Percentiles rank a stretch among this genome's conserved stretches.
Conservation (phyloP, 2,888 invertebrate genomes). For the Phengaris alcon region DNA sequence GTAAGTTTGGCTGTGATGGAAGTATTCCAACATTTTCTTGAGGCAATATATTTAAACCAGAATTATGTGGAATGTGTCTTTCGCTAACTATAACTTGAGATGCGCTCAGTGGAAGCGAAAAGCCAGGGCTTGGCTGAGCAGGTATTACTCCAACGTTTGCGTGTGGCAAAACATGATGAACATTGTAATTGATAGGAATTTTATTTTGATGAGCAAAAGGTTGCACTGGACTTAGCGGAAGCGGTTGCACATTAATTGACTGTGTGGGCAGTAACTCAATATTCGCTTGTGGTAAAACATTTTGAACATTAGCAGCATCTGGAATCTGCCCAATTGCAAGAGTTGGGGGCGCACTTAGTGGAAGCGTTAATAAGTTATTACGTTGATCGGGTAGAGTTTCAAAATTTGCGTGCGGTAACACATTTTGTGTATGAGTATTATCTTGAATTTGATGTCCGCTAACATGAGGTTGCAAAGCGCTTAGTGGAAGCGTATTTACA, state of each 20-base stretch:
- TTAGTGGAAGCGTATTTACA: neutral
- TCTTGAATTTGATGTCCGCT: too few species aligned
- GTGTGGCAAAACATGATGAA: neutral
- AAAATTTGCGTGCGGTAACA: neutral
- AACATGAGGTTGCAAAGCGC: neutral
- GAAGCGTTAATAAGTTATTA: neutral
- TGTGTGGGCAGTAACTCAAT: neutral
- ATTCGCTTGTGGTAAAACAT: slow-evolving; percentile 5
- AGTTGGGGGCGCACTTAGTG: neutral
- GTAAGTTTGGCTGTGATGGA: neutral
- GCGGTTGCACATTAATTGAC: neutral
- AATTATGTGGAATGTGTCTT: neutral
- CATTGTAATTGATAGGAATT: slow-evolving; percentile 2
- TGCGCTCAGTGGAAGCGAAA: neutral
- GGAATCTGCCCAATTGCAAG: neutral
- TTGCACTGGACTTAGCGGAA: neutral
- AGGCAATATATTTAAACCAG: neutral
- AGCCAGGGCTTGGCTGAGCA: neutral
- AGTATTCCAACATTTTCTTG: neutral
- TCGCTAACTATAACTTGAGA: neutral
- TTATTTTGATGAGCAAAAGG: neutral
- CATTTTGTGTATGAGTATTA: neutral
- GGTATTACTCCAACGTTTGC: neutral
- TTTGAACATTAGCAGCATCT: neutral
- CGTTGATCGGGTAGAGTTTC: neutral